Base-by-base conservation (phyloP, 1,140 invertebrate species). In the Thaumetopoea pityocampa region DNA sequence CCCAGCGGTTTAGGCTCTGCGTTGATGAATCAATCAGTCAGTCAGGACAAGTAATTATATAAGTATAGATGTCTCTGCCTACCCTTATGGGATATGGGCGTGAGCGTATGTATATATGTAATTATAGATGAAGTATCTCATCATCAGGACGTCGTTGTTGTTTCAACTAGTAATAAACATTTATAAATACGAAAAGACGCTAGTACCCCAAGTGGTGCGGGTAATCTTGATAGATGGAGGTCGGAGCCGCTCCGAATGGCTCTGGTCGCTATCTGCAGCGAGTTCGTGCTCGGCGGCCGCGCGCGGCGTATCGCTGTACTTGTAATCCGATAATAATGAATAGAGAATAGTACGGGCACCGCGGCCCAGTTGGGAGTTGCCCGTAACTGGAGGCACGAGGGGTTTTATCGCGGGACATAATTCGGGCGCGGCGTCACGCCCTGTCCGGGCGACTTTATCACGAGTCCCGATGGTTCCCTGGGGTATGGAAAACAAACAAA, bases 311-410 rank as follows among this genome's bases (percentile, higher is more conserved):
- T 77, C 67, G 63, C 56, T 57, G 58, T 36, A 46, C 57, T 59
- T 45, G 68, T 77, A 77, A 77, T 74, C 70, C 74, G 71, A 82
- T 79, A 77, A 71, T 73, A 79, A 79, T 77, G 68, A 79, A 77
- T 74, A 77, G 73, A 67, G 69, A 81, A 79, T 73, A 77, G 63
- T 67, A 68, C 51, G 53, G 51, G 50, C 62, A 61, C 34, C 40
- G 30, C 66, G 64, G 66, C 58, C 60, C 62, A 74, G 48, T 70
- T 72, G 67, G 62, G 49, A 72, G 61, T 63, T 69, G 57, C 47
- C 44, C 32, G 57, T 56, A 69, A 71, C 62, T 67, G 58, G 58
- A 56, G 58, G 63, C 67, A 67, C 62, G 69, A 69, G 60, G 53
- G 41, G 62, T 69, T 66, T 71, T 81, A 81, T 80, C 72, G 63